These are phyloP conservation scores for Smutsia temminckii DNA, from an alignment of 2,797 vertebrate species.

Conservation along the genomic window DNA sequence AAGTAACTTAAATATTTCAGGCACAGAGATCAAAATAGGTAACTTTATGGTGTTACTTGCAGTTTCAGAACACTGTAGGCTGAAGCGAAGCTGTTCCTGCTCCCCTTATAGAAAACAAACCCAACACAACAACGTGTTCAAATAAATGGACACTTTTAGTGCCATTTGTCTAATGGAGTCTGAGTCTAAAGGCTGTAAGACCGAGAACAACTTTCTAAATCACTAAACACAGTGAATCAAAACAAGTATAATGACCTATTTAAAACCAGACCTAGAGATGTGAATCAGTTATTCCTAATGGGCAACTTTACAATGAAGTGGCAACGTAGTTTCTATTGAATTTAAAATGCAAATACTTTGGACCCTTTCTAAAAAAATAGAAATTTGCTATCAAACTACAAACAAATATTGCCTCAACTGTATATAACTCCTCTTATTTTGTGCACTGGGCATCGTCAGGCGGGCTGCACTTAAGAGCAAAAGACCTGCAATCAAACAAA, in stretches of 20 bases:
- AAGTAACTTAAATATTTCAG: not conserved
- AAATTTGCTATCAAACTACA: not conserved
- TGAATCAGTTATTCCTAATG: not conserved
- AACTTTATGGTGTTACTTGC: not conserved
- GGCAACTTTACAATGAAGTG: not conserved
- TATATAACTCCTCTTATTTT: not conserved
- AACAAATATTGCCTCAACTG: not conserved
- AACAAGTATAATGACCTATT: not conserved
- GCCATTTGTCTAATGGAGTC: not conserved
- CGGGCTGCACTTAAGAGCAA: not conserved
- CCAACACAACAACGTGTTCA: not conserved
- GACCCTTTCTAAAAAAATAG: not conserved
- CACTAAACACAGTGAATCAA: not conserved
- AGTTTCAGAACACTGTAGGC: not conserved
- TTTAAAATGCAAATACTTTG: slow-evolving; percentile 20
- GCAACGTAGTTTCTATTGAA: not conserved
- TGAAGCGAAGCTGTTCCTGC: not conserved
- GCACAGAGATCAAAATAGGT: not conserved
- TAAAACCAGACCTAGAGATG: not conserved
- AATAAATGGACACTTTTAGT: not conserved
- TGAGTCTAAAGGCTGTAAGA: not conserved
- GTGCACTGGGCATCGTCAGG: not conserved
- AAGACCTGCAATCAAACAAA: not conserved
- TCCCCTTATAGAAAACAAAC: not conserved
- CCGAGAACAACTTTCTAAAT: not conserved